Evolutionary conservation across 2,888 invertebrate genomes (phyloP), one percentile per base, ranked within the genome.

Genomic region (Elgonia sp.): DNA sequence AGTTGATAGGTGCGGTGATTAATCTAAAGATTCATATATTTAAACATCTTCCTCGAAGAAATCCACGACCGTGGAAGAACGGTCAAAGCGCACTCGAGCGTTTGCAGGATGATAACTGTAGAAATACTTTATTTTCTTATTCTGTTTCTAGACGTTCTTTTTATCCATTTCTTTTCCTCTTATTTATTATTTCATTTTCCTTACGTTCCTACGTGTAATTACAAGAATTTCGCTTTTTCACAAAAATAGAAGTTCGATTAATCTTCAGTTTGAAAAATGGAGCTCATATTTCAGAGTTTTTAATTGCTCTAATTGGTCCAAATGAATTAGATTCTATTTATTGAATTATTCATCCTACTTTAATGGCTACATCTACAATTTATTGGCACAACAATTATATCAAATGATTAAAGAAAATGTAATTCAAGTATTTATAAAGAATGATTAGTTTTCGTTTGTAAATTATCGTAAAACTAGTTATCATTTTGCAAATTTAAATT

Each of bases 31-130:
- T 75, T 84, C 86, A 84, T 84, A 67, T 84, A 42, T 86, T 80
- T 80, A 55, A 80, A 85, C 53, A 40, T 57, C 80, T 80, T 89
- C 75, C 84, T 90, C 37, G 21, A 57, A 77, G 82, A 83, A 89
- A 87, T 83, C 73, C 81, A 81, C 76, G 40, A 90, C 75, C 89
- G 87, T 88, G 89, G 89, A 90, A 90, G 90, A 90, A 90, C 90
- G 89, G 89, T 90, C 89, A 87, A 89, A 87, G 62, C 87, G 89
- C 89, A 86, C 88, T 89, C 88, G 89, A 89, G 89, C 89, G 90
- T 89, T 88, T 76, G 67, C 53, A 82, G 86, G 84, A 84, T 84
- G 85, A 85, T 90, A 89, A 90, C 88, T 84, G 88, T 88, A 86
- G 85, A 76, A 77, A 53, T 76, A 46, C 82, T 87, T 67, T 60